These are phyloP conservation scores for Rousettus madagascariensis DNA, from an alignment of 2,797 vertebrate species.

Conservation along the genomic window DNA sequence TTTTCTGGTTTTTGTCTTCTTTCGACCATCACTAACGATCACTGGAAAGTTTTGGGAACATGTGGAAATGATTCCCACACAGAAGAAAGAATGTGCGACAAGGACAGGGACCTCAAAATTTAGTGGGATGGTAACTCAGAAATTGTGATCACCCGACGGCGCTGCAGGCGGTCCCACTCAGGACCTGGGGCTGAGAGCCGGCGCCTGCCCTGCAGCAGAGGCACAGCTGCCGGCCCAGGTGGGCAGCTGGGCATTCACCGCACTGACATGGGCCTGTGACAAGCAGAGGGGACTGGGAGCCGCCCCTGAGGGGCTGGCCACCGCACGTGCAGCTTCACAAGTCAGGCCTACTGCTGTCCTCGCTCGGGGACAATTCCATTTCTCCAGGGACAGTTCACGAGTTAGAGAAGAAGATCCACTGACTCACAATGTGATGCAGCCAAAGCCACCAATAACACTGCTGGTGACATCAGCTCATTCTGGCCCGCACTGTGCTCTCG, in stretches of 20 bases:
- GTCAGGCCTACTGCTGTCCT: too few relatives aligned
- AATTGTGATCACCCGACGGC: fast-evolving
- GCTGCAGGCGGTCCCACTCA: too few relatives aligned
- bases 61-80: not conserved
- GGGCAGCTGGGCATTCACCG: too few relatives aligned
- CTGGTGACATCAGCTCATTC: fast-evolving
- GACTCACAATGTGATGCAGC: fast-evolving
- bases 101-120: not conserved
- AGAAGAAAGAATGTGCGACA: not conserved
- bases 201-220: too few relatives aligned
- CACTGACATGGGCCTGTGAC: too few relatives aligned
- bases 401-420: not conserved
- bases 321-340: fast-evolving
- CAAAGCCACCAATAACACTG: not conserved
- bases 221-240: too few relatives aligned
- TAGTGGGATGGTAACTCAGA: not conserved
- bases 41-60: not conserved
- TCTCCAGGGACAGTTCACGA: fast-evolving
- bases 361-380: too few relatives aligned
- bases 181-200: too few relatives aligned
- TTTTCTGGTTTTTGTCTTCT: not conserved
- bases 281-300: not conserved
- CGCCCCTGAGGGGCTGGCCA: not conserved
- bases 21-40: not conserved
- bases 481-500: not conserved